Evolutionary conservation across 1,140 invertebrate species (phyloP), one percentile per base, ranked within the genome.

Genomic region (Belonocnema kinseyi): DNA sequence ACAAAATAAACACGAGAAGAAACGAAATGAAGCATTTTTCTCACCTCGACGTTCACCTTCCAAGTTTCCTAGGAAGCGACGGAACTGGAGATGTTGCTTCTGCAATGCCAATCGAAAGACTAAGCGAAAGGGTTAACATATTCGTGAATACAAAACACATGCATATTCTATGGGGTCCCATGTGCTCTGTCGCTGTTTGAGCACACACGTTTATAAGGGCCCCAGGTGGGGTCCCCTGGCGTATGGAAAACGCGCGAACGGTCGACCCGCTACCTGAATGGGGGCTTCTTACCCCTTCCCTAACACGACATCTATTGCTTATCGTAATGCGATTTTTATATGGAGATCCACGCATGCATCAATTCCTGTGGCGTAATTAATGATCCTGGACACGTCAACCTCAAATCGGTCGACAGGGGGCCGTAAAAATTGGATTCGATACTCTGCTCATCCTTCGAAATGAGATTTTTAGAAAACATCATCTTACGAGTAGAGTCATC

Each of bases 111-210:
- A 90, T 90, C 85, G 85, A 85, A 89, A 89, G 90, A 92, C 90
- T 92, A 91, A 91, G 81, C 88, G 75, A 88, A 91, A 90, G 90
- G 90, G 90, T 92, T 92, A 90, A 90, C 86, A 88, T 90, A 91
- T 90, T 90, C 86, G 78, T 83, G 87, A 89, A 87, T 89, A 89
- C 83, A 87, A 90, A 90, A 89, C 85, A 74, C 85, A 89, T 89
- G 89, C 87, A 88, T 86, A 88, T 88, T 86, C 79, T 72, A 83
- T 82, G 80, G 81, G 82, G 85, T 85, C 84, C 84, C 85, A 83
- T 85, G 85, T 86, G 85, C 80, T 83, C 84, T 85, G 83, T 80
- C 74, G 81, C 72, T 80, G 78, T 40, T 66, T 66, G 33, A 66
- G 76, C 79, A 82, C 83, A 84, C 83, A 85, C 82, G 78, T 82